Base-by-base conservation (phyloP, 2,113 vertebrate species). In the Axis porcinus region DNA sequence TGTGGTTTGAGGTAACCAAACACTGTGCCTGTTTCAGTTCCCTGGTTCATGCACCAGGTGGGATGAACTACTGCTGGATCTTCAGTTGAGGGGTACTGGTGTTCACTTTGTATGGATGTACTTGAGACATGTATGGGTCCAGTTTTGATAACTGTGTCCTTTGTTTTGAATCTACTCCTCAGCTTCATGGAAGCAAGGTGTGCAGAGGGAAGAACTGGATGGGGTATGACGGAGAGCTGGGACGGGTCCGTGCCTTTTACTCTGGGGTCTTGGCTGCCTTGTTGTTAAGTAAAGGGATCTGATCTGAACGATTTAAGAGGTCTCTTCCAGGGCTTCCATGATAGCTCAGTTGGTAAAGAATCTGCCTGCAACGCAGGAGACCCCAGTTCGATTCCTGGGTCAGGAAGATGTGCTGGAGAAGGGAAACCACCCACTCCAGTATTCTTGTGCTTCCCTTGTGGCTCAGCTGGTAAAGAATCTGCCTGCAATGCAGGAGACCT, bases 141-240 rank as follows among this genome's bases (percentile, higher is more conserved):
- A 43, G 33, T 54, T 58, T 70, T 40, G 52, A 6, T 45, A 33
- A 33, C n/a, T 2, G 15, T 11, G 12, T 30, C 30, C 43, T 57
- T 2, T 12, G 2, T 70, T 47, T 4, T 58, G 23, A 86, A 28
- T 23, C 8, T 1, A 17, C 1, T 4, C 17, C 67, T 60, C 17
- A 23, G 52, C 84, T 45, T 57, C 33, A 1, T 8, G 16, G 92
- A 81, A 78, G 55, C 79, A 13, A 0, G 11, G 16, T 16, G 12
- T 30, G 1, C 47, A 70, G 12, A 15, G 15, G 14, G 8, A 14
- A 23, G 58, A n/a, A 30, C 25, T 1, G 9, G 52, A 30, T 25
- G n/a, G 16, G 14, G 1, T 9, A 3, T 16, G 12, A 0, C 1
- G 21, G 2, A 7, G 7, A 19, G 25, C 11, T 25, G 50, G 50